Conservation (phyloP, 2,888 invertebrate genomes). For the Andrena bicolor region DNA sequence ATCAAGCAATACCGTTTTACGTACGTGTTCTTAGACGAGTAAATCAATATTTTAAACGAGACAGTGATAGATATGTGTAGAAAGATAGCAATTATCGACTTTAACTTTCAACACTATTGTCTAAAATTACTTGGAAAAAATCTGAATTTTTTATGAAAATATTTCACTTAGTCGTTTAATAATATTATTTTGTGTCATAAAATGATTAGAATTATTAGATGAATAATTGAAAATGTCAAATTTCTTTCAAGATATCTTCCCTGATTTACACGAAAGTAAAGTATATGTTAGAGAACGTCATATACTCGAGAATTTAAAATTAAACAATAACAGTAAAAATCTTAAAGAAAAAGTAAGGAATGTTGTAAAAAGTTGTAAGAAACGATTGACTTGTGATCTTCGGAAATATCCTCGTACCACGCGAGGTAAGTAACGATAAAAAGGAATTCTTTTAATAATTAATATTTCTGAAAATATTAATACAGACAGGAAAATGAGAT, state of each 20-base stretch:
- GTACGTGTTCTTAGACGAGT: constrained; percentile 20
- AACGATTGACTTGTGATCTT: not conserved
- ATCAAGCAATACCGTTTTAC: not conserved
- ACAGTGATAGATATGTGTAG: not conserved
- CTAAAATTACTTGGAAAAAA: not conserved
- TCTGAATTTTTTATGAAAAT: no score
- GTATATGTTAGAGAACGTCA: not conserved
- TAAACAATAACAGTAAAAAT: not conserved
- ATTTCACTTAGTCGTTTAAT: no score
- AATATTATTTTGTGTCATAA: not conserved
- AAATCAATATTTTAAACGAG: not conserved
- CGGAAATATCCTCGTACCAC: constrained; percentile 26
- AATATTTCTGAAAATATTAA: not conserved
- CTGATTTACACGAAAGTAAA: not conserved
- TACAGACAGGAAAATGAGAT: no score
- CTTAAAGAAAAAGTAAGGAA: not conserved
- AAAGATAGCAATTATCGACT: not conserved
- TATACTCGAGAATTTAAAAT: not conserved
- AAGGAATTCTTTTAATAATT: not conserved
- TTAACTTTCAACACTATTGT: not conserved
- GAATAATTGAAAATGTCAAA: not conserved
- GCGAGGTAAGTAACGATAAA: constrained; percentile 9
- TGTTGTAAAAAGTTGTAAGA: not conserved
- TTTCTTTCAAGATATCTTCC: constrained; percentile 33
- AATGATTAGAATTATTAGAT: not conserved